phyloP scores from a whole-genome alignment of 2,888 invertebrate genomes.

The Agrochola litura region DNA sequence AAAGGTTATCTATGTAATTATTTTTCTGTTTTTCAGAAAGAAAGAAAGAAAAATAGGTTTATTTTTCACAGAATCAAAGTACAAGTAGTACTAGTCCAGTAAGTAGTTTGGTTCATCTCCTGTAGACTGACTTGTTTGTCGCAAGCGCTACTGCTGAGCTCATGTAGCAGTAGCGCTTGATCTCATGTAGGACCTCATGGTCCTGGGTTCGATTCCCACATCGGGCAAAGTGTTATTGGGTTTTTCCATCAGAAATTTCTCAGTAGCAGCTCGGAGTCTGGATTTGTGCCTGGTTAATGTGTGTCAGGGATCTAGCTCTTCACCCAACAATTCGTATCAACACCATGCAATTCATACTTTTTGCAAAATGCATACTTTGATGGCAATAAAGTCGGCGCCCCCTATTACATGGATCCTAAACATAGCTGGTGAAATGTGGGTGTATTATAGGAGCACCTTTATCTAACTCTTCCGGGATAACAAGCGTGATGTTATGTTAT shows the following conservation, averaged over 20 bases:
- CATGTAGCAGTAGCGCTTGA: too few relatives aligned
- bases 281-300: not conserved
- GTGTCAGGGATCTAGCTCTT: not conserved
- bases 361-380: not conserved
- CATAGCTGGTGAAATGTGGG: not conserved
- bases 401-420: not conserved
- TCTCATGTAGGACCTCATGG: too few relatives aligned
- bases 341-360: not conserved
- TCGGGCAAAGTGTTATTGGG: not conserved
- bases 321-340: not conserved
- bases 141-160: not conserved
- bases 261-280: not conserved
- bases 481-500: not conserved
- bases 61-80: too few relatives aligned
- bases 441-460: not conserved
- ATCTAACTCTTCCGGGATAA: not conserved
- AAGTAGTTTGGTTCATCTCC: too few relatives aligned
- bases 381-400: not conserved
- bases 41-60: too few relatives aligned
- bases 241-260: not conserved
- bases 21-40: too few relatives aligned
- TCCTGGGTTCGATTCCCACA: not conserved
- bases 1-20: constrained; percentile 13
- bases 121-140: not conserved
- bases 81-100: too few relatives aligned